A percentile compares a stretch with the other conserved stretches of the same genome.
Conservation (phyloP, 2,888 invertebrate species). For the Abrostola triplasia region DNA sequence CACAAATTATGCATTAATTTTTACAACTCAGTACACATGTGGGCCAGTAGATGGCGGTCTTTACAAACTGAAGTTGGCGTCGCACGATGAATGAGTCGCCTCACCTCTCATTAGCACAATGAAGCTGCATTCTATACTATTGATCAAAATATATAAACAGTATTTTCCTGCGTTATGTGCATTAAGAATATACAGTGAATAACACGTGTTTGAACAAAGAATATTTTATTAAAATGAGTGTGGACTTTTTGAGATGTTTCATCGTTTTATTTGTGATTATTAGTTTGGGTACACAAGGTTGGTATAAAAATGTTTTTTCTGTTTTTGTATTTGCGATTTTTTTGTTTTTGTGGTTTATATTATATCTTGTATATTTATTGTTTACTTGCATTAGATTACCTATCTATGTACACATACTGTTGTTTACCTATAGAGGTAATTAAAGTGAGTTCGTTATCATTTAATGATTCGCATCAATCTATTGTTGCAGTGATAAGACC, state of each 20-base stretch:
- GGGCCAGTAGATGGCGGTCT: conserved; percentile 38
- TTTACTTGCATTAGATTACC: background rate
- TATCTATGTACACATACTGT: no score
- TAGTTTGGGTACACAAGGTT: conserved; percentile 51
- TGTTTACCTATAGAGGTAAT: no score
- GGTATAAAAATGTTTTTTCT: conserved; percentile 33
- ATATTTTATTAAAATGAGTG: conserved; percentile 44
- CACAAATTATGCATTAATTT: conserved; percentile 5
- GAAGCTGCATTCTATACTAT: conserved; percentile 22
- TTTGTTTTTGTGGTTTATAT: background rate
- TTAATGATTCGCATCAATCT: no score
- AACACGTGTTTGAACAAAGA: conserved; percentile 1
- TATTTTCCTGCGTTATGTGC: conserved; percentile 27
- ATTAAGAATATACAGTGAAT: conserved; percentile 17
- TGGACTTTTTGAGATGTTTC: conserved; percentile 35
- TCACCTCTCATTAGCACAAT: conserved; percentile 38
- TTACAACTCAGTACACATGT: conserved; percentile 21
- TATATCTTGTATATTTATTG: no score
- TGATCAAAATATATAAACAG: conserved; percentile 34
- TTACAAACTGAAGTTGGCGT: conserved; percentile 37
- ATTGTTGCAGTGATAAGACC: no score
- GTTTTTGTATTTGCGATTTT: background rate
- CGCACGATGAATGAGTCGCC: conserved; percentile 24
- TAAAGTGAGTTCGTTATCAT: no score
- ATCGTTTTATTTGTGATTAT: conserved; percentile 45